These are phyloP conservation scores for Eriocheir sinensis DNA, from an alignment of 1,140 invertebrate species.

Conservation along the genomic window DNA sequence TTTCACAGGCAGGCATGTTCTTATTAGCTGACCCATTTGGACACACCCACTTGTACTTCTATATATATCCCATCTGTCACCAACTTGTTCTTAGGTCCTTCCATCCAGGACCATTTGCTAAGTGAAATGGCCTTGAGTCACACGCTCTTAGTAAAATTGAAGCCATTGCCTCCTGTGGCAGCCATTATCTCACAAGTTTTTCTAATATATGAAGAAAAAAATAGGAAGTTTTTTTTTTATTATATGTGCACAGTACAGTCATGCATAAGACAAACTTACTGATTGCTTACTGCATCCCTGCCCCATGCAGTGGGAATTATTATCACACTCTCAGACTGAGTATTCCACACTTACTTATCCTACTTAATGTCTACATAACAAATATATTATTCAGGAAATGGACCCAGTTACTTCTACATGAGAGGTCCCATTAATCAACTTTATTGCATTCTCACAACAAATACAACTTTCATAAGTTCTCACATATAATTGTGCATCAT, in stretches of 20 bases:
- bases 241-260: not conserved
- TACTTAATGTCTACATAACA: not conserved
- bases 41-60: no score
- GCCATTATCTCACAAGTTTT: no score
- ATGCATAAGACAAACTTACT: not conserved
- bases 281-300: not conserved
- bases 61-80: no score
- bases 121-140: no score
- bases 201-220: no score
- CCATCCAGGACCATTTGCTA: no score
- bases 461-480: not conserved
- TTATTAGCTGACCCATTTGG: no score
- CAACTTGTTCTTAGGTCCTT: no score
- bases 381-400: not conserved
- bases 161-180: no score
- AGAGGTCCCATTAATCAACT: not conserved
- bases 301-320: not conserved
- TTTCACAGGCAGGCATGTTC: no score
- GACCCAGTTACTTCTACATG: not conserved
- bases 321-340: not conserved
- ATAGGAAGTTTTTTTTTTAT: conserved; percentile 1
- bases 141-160: no score
- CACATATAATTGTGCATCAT: not conserved
- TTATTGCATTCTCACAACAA: not conserved
- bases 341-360: conserved; percentile 2